Conservation (phyloP, 1,140 invertebrate species). For the Sinonovacula constricta region DNA sequence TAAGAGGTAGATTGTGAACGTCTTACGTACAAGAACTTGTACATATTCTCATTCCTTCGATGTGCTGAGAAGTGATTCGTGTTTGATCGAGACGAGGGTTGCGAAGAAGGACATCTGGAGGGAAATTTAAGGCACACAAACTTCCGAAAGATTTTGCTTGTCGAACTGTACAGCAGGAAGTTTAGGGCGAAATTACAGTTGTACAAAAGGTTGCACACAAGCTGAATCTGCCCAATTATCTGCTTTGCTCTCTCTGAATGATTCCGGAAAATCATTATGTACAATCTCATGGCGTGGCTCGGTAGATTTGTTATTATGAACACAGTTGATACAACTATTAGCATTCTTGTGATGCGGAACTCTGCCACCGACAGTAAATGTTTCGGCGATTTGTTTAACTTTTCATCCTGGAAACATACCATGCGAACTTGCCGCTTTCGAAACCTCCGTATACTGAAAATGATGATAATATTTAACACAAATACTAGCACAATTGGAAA, state of each 20-base stretch:
- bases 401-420: background rate
- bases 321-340: background rate
- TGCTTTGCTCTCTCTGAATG: background rate
- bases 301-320: background rate
- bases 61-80: background rate
- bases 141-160: background rate
- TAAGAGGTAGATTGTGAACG: background rate
- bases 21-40: background rate
- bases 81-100: background rate
- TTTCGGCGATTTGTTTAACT: background rate
- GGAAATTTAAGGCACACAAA: background rate
- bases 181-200: background rate
- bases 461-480: background rate
- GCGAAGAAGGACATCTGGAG: background rate
- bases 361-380: background rate
- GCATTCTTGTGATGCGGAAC: background rate
- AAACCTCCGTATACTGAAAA: background rate
- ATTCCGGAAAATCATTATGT: background rate
- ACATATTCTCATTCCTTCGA: background rate
- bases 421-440: background rate
- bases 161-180: background rate
- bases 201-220: background rate
- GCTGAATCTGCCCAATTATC: background rate
- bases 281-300: background rate
- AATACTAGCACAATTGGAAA: background rate